phyloP scores from a whole-genome alignment of 2,888 invertebrate species.

The Eurytoma californica region DNA sequence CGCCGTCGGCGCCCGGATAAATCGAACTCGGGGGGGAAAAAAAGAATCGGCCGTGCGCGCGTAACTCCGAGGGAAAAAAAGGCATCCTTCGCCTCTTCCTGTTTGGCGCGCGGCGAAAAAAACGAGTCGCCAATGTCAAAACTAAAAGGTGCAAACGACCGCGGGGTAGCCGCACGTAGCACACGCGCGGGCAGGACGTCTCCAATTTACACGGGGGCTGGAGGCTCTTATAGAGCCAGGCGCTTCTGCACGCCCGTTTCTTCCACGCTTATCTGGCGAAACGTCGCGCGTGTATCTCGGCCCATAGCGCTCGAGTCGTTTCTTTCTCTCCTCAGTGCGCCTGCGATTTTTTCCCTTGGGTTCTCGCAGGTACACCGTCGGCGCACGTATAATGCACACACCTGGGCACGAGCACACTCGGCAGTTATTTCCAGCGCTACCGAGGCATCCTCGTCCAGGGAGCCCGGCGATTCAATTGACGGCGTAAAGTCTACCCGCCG shows the following conservation, averaged over 20 bases:
- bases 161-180: not conserved
- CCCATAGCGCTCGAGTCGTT: not conserved
- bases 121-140: not conserved
- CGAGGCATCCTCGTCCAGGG: not conserved
- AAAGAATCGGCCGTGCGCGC: not conserved
- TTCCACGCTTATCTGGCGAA: not conserved
- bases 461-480: conserved; percentile 12
- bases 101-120: not conserved
- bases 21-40: not conserved
- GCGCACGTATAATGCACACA: not conserved
- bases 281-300: no score
- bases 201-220: not conserved
- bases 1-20: not conserved
- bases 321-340: not conserved
- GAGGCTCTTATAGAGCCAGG: no score
- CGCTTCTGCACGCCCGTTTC: not conserved
- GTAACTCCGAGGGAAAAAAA: not conserved
- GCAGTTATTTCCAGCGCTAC: not conserved
- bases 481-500: not conserved
- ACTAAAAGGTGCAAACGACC: conserved; percentile 28
- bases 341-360: not conserved
- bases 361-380: not conserved
- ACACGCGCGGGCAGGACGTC: not conserved
- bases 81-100: not conserved
- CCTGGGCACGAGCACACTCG: not conserved